A percentile compares a stretch with the other conserved stretches of the same genome.
These are phyloP conservation scores for Megalops atlanticus DNA, from an alignment of 2,113 vertebrate species.

Conservation along the genomic window DNA sequence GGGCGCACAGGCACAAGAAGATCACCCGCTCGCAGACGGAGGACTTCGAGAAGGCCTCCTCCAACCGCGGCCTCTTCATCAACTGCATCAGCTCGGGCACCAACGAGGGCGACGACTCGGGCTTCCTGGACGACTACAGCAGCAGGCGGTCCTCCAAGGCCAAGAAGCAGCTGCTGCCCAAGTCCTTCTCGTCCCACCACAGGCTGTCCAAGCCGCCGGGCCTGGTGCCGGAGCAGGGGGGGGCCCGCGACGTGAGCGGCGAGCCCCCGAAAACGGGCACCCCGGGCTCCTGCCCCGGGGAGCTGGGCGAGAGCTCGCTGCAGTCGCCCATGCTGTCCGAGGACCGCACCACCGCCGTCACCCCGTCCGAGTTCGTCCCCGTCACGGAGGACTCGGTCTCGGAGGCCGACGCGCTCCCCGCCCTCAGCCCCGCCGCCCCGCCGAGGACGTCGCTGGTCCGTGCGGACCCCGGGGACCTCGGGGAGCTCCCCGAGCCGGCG, in stretches of 20 bases:
- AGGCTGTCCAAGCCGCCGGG: constrained; percentile 77
- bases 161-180: constrained; percentile 86
- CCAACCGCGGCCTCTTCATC: constrained; percentile 91
- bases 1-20: constrained; percentile 85
- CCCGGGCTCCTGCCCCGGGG: constrained; percentile 77
- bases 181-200: constrained; percentile 92
- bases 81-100: constrained; percentile 91
- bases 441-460: constrained; percentile 68
- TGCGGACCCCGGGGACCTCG: constrained; percentile 74
- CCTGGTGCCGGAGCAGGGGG: constrained; percentile 65
- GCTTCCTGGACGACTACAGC: constrained; percentile 85
- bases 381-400: constrained; percentile 91
- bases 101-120: constrained; percentile 91
- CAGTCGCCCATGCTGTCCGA: constrained; percentile 87
- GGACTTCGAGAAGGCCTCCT: constrained; percentile 83
- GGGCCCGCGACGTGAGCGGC: constrained; percentile 65
- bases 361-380: constrained; percentile 88
- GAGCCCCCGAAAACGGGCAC: constrained; percentile 64
- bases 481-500: constrained; percentile 64
- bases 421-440: constrained; percentile 68
- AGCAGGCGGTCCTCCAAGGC: constrained; percentile 73
- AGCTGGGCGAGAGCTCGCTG: constrained; percentile 80
- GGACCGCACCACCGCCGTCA: constrained; percentile 88
- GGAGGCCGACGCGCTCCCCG: constrained; percentile 79
- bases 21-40: constrained; percentile 91